Evolutionary conservation across 2,888 invertebrate species (phyloP).

Genomic region (Lissocephala sabroskyi): DNA sequence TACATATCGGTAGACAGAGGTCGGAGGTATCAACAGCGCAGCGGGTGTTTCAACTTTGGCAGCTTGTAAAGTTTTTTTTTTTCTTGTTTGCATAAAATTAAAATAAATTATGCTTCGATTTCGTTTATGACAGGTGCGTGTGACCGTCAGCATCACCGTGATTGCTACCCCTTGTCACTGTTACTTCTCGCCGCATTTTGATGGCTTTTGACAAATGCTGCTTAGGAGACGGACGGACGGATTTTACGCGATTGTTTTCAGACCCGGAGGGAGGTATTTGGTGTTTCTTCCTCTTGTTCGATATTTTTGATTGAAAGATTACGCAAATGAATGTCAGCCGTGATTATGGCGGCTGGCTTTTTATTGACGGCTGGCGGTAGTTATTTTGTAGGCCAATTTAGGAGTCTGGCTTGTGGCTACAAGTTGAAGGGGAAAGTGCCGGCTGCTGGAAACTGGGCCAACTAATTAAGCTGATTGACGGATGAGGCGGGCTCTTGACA

Average conservation of each 20-base stretch:
- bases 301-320: conserved; percentile 43
- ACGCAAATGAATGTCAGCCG: conserved; percentile 34
- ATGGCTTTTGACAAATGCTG: conserved; percentile 18
- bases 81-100: conserved; percentile 42
- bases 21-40: conserved; percentile 12
- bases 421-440: no score
- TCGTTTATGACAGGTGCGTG: conserved; percentile 41
- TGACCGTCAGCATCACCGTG: conserved; percentile 9
- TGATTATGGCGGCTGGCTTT: neutral
- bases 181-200: neutral
- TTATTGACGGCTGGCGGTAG: conserved; percentile 1
- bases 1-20: conserved; percentile 42
- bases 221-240: conserved; percentile 10
- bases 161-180: conserved; percentile 7
- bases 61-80: conserved; percentile 10
- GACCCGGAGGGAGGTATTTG: no score
- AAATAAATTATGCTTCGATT: conserved; percentile 52
- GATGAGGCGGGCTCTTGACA: no score
- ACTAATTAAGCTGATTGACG: no score
- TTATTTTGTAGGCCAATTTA: conserved; percentile 9
- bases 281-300: conserved; percentile 20
- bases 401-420: no score
- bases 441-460: no score
- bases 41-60: neutral
- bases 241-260: conserved; percentile 23